phyloP scores from a whole-genome alignment of 2,888 invertebrate species.

The Sthenelais limicola region DNA sequence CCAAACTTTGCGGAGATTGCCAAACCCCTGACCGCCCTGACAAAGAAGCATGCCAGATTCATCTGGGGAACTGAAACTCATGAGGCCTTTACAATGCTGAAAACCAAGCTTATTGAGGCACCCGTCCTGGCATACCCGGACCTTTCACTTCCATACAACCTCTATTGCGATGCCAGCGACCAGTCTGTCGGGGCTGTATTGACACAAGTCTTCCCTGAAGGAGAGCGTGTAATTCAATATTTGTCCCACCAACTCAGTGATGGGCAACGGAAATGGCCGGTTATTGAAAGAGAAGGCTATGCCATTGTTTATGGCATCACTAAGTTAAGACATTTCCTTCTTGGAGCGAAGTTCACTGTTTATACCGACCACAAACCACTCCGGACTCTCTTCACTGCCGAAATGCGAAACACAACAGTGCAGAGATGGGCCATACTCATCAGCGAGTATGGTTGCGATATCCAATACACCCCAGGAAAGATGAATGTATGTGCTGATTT shows the following conservation, averaged over 20 bases:
- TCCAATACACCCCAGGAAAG: background rate
- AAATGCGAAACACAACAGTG: constrained; percentile 4
- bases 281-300: constrained; percentile 37
- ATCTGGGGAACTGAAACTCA: constrained; percentile 11
- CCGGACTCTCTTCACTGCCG: background rate
- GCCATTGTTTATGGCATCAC: constrained; percentile 16
- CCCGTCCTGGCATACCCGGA: constrained; percentile 22
- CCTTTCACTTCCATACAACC: background rate
- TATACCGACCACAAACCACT: constrained; percentile 3
- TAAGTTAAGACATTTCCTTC: constrained; percentile 25
- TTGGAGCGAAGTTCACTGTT: background rate
- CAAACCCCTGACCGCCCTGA: constrained; percentile 8
- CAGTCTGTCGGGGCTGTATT: constrained; percentile 13
- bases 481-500: background rate
- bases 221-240: constrained; percentile 25
- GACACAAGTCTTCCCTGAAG: constrained; percentile 10
- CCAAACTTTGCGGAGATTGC: constrained; percentile 12
- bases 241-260: background rate
- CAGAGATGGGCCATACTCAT: constrained; percentile 6
- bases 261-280: background rate
- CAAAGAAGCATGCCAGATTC: constrained; percentile 10
- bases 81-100: constrained; percentile 14
- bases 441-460: background rate
- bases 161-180: constrained; percentile 23
- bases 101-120: background rate